Evolutionary conservation across 2,888 invertebrate genomes (phyloP), one percentile per base, ranked within the genome.

Genomic region (Deladenus siricidicola): DNA sequence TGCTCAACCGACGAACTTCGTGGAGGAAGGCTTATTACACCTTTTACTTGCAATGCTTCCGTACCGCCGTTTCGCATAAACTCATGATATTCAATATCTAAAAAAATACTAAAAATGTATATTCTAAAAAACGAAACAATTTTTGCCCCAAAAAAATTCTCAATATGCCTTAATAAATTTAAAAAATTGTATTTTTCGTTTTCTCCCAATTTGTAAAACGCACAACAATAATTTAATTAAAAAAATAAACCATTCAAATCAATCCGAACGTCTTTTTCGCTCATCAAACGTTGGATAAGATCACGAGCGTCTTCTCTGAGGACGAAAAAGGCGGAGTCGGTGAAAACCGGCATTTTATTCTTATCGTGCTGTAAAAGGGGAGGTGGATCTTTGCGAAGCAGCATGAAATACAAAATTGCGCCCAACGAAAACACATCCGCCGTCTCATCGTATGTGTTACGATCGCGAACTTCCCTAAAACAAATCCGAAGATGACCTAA

Each of bases 371-470:
- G 14, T 10, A 34, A 10, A 14, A 34, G 8, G 14, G 8, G 39
- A 10, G n/a, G 53, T 39, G 57, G 57, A 6, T 57, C 42, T n/a
- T 14, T 58, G 3, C 30, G 28, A 26, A 39, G 29, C 21, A 44
- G 52, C 56, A 58, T 57, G 10, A 57, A 29, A 30, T 23, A 58
- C 19, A 57, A 28, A 34, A 58, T 58, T 6, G 58, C 58, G 19
- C 58, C 58, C 28, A 58, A 56, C 23, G 58, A 58, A 42, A 43
- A 58, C 29, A 58, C 43, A 34, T 58, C 58, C n/a, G 58, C 58
- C 42, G 30, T 21, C 17, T 56, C 49, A 10, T 44, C 58, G 24
- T 58, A 58, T 30, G 42, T 44, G 23, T 59, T 28, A 14, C 42
- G 47, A 28, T 58, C 26, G 17, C 21, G 14, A n/a, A 58, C 56